Evolutionary conservation across 2,113 vertebrate genomes (phyloP), one percentile per base, ranked within the genome.

Genomic region (Hypomesus transpacificus): DNA sequence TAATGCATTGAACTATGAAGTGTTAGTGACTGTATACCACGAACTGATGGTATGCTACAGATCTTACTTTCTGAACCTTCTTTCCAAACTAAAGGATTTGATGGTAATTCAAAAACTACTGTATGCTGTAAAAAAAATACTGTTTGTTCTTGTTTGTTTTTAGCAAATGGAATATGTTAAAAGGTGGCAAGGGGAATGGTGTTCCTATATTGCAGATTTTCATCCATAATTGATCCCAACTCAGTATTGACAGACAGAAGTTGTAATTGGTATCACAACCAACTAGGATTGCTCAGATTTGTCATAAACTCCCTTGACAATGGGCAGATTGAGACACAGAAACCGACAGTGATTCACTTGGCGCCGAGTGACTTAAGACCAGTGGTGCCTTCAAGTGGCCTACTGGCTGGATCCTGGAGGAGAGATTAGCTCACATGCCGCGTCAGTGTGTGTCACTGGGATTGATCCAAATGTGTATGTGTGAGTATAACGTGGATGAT

Each of bases 1-100:
- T 73, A 11, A 69, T 63, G 67, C 78, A 80, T 81, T 83, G 77
- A 53, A 86, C 73, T 78, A 73, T 78, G 79, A 73, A 82, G 39
- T 46, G 39, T 46, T 13, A 24, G 14, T 62, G 24, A 16, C 14
- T 28, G 24, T 52, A 1, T 20, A 78, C 79, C 69, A 9, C 82
- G 58, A 72, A 72, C 81, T 85, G 81, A 84, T 80, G 82, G 83
- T 76, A 86, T 82, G 82, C 85, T 54, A 14, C 62, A n/a, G 73
- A 58, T 75, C 77, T 85, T 84, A 78, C 83, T 80, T 80, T 85
- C 68, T 46, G 75, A 80, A 85, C 82, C 75, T 80, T 76, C 73
- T 75, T 62, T 67, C 84, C 7, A 46, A 46, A 46, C 39, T 46
- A 13, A 46, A 46, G 39, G 9, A 46, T 11, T 7, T 46, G 39